These are phyloP conservation scores for Digitonthophagus gazella DNA, from an alignment of 2,888 invertebrate species.

Conservation along the genomic window DNA sequence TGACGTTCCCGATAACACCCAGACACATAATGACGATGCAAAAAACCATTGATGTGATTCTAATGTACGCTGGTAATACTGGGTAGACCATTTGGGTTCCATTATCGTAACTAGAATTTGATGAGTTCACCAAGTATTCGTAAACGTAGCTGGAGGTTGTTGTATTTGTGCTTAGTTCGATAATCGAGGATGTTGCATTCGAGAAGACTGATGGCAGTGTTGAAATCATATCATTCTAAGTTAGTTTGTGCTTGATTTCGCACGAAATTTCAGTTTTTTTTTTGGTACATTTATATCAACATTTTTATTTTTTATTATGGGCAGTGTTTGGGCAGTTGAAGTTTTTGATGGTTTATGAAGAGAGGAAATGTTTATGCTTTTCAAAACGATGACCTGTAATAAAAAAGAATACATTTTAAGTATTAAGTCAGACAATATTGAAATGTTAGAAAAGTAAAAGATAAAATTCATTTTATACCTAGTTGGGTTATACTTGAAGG, in stretches of 20 bases:
- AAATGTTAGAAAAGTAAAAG: too few relatives aligned
- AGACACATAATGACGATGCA: constrained; percentile 86
- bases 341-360: background rate
- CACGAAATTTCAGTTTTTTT: background rate
- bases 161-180: constrained; percentile 36
- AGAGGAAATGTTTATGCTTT: too few relatives aligned
- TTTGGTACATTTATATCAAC: background rate
- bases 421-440: too few relatives aligned
- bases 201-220: constrained; percentile 37
- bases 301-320: background rate
- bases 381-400: too few relatives aligned
- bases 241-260: background rate
- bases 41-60: constrained; percentile 82
- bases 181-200: constrained; percentile 33
- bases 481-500: too few relatives aligned
- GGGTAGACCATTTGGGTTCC: constrained; percentile 38
- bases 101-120: constrained; percentile 21
- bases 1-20: constrained; percentile 88
- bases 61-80: constrained; percentile 78
- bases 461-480: too few relatives aligned
- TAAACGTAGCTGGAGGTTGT: constrained; percentile 41
- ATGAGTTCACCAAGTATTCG: constrained; percentile 30
- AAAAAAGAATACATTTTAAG: too few relatives aligned
- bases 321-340: too few relatives aligned
- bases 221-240: constrained; percentile 47